Base-by-base conservation (phyloP, 2,888 invertebrate species). In the Oscheius onirici region DNA sequence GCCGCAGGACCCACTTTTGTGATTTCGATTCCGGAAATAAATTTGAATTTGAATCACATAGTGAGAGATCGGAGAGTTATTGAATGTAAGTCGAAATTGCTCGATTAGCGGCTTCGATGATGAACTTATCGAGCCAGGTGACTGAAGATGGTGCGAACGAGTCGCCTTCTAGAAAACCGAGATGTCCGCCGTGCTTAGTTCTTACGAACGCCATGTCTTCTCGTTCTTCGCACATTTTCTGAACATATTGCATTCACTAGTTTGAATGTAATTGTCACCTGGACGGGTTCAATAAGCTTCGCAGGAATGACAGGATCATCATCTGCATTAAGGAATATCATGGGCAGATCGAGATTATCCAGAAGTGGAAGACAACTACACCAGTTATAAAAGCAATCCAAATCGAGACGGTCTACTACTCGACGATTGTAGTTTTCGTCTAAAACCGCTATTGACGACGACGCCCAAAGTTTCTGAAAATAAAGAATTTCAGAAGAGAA, bases 241-340 rank as follows among this genome's bases (percentile, higher is more conserved):
- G 65, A n/a, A 71, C 28, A 13, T 5, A 2, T 34, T 15, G 5
- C n/a, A 22, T 20, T 34, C 34, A 34, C 6, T 40, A 15, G 44
- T 11, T 34, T 20, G 11, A 58, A 8, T 15, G 57, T 52, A 57
- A 43, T 22, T 34, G 24, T 26, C 40, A 75, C 75, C 63, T 73
- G 63, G 24, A 91, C 92, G 6, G 92, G 92, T 22, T 91, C 90
- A 78, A 94, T 89, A 70, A 96, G 89, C 34, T 91, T 91, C 79
- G 92, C 92, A 8, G 95, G 95, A 60, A 95, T 92, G 60, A 96
- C 91, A 2, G 96, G 96, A 90, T 96, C 96, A 89, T 96, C 96
- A 81, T 91, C 91, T 10, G 95, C 91, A 89, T 96, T 96, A 72
- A 96, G 91, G 87, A 95, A 94, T 82, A 96, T 91, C 92, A 95